Evolutionary conservation across 2,797 vertebrate genomes (phyloP), one percentile per base, ranked within the genome.

Genomic region (Coilia nasus): DNA sequence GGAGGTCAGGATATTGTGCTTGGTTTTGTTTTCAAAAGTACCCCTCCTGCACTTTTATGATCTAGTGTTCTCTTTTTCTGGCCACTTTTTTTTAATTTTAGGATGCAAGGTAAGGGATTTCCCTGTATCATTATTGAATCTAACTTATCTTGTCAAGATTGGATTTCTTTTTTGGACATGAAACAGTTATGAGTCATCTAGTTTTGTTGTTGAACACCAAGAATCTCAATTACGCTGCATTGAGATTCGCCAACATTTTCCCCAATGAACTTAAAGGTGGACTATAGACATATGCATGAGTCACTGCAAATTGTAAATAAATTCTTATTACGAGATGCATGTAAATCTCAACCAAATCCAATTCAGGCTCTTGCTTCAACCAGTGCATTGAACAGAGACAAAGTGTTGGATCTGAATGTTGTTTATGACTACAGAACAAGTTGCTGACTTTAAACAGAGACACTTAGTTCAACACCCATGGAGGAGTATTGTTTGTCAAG

Each of bases 11-110:
- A 21, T 44, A 9, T 44, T n/a, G 5, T 78, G 35, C 19, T 44
- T 41, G 71, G 71, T 19, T 78, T 41, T 11, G 71, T 21, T 78
- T 78, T 78, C 64, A 71, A 67, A 67, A 31, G 71, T 31, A 31
- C 28, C 25, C 10, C 11, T 31, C 9, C 15, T 35, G 64, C 11
- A 44, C 31, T 78, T 78, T 44, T 31, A 75, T 41, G 17, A 21
- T 78, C 15, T 78, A 44, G 19, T 19, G 31, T n/a, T 41, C 21
- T 71, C 28, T 71, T 14, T 59, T 35, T 3, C 50, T 71, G 64
- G 64, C 35, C 25, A 11, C 35, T 44, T 31, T 44, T 75, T 75
- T 75, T 75, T 3, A 6, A 71, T 31, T 31, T 44, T 21, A 41
- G 15, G 17, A 78, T 0, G 11, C 57, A 59, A 7, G 2, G 60